Evolutionary conservation across 2,113 vertebrate species (phyloP).

Genomic region (Athene noctua): DNA sequence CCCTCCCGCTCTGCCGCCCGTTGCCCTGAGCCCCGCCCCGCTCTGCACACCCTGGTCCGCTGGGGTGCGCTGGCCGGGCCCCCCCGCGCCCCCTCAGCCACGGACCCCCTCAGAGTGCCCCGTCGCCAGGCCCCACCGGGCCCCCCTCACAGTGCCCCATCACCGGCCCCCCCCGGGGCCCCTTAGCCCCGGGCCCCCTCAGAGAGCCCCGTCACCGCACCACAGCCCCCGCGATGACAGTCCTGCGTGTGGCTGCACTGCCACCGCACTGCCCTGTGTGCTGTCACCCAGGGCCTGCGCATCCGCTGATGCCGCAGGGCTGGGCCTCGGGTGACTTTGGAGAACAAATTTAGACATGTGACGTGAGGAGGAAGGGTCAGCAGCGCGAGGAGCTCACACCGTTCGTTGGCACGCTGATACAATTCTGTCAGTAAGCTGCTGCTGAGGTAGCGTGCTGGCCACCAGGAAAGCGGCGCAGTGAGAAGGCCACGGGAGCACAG

Average conservation of each 20-base stretch:
- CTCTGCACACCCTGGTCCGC: too few relatives aligned
- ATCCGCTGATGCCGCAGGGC: not conserved
- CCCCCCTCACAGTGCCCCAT: not conserved
- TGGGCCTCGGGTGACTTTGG: not conserved
- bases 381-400: rapidly evolving
- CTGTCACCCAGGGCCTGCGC: not conserved
- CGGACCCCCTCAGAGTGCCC: not conserved
- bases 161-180: too few relatives aligned
- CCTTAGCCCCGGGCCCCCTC: too few relatives aligned
- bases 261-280: rapidly evolving
- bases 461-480: rapidly evolving
- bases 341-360: not conserved
- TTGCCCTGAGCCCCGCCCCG: not conserved
- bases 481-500: rapidly evolving
- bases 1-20: not conserved
- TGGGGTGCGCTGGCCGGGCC: too few relatives aligned
- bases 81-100: not conserved
- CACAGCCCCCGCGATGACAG: rapidly evolving
- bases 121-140: not conserved
- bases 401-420: rapidly evolving
- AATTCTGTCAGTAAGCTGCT: rapidly evolving
- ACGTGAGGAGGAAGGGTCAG: not conserved
- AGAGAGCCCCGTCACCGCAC: not conserved
- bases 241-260: rapidly evolving
- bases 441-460: rapidly evolving